These are phyloP conservation scores for Drosophila conformis DNA, from an alignment of 2,888 invertebrate genomes.

Conservation along the genomic window DNA sequence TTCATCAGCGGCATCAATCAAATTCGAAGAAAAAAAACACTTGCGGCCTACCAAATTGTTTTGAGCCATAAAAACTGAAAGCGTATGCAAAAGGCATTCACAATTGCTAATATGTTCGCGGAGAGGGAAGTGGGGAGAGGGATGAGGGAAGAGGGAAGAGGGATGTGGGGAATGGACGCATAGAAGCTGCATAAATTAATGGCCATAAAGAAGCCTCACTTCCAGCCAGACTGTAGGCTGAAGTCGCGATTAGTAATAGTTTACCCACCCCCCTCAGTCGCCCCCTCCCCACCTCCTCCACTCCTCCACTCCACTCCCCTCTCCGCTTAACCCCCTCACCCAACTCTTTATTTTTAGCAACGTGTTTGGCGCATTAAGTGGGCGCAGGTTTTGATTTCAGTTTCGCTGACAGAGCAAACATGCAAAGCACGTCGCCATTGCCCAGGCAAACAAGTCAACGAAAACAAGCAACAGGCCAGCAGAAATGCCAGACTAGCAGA, in stretches of 20 bases:
- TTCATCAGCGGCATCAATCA: conserved; percentile 42
- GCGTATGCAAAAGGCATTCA: conserved; percentile 38
- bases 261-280: neutral
- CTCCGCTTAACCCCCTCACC: too few relatives aligned
- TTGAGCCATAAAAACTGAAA: conserved; percentile 20
- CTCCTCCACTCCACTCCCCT: neutral
- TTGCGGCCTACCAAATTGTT: conserved; percentile 34
- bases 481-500: neutral
- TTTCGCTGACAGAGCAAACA: conserved; percentile 33
- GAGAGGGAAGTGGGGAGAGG: neutral
- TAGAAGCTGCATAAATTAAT: conserved; percentile 67
- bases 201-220: conserved; percentile 47
- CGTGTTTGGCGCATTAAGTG: conserved; percentile 75
- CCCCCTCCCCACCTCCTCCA: neutral
- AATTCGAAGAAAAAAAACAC: conserved; percentile 18
- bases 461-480: neutral
- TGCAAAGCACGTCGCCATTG: conserved; percentile 65
- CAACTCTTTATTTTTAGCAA: conserved; percentile 27
- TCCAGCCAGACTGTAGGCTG: conserved; percentile 26
- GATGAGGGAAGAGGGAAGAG: neutral
- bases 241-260: conserved; percentile 34
- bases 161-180: neutral
- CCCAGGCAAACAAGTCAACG: conserved; percentile 6
- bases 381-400: conserved; percentile 55
- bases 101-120: conserved; percentile 7